These are phyloP conservation scores for Terebella lapidaria DNA, from an alignment of 2,888 invertebrate genomes.

Conservation along the genomic window DNA sequence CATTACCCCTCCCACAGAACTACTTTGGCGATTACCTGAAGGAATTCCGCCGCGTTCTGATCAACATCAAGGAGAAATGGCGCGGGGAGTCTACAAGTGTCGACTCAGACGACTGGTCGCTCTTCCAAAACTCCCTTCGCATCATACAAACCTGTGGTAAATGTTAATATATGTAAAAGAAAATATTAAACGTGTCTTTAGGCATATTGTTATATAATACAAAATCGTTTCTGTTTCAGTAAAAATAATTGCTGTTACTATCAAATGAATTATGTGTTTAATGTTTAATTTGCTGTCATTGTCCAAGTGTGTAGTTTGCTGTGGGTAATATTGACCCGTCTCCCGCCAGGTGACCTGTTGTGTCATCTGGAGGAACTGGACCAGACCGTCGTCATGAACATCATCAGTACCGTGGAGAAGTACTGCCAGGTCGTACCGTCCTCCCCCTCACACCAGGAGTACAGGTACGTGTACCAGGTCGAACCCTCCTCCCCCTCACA, in stretches of 20 bases:
- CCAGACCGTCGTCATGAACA: conserved; percentile 61
- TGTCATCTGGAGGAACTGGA: conserved; percentile 66
- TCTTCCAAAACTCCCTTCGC: conserved; percentile 53
- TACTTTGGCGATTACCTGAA: conserved; percentile 65
- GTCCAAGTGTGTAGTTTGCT: too few relatives aligned
- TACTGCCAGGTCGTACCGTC: conserved; percentile 30
- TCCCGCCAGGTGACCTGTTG: conserved; percentile 62
- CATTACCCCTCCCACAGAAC: conserved; percentile 49
- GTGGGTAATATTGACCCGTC: conserved; percentile 35
- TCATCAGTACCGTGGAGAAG: conserved; percentile 56
- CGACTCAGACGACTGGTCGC: conserved; percentile 48
- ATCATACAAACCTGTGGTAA: conserved; percentile 51
- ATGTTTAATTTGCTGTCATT: too few relatives aligned
- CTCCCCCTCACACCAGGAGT: conserved; percentile 24
- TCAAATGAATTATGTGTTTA: too few relatives aligned
- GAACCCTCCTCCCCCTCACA: too few relatives aligned
- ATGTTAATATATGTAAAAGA: too few relatives aligned
- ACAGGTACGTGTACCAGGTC: conserved; percentile 2
- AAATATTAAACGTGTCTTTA: too few relatives aligned
- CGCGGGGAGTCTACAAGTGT: conserved; percentile 27
- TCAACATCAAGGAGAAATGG: conserved; percentile 59
- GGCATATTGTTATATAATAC: too few relatives aligned
- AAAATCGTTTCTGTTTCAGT: too few relatives aligned
- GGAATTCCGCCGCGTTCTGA: conserved; percentile 63
- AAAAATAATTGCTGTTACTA: too few relatives aligned